phyloP scores from a whole-genome alignment of 2,797 vertebrate species.

The Myioborus melanocephalus region DNA sequence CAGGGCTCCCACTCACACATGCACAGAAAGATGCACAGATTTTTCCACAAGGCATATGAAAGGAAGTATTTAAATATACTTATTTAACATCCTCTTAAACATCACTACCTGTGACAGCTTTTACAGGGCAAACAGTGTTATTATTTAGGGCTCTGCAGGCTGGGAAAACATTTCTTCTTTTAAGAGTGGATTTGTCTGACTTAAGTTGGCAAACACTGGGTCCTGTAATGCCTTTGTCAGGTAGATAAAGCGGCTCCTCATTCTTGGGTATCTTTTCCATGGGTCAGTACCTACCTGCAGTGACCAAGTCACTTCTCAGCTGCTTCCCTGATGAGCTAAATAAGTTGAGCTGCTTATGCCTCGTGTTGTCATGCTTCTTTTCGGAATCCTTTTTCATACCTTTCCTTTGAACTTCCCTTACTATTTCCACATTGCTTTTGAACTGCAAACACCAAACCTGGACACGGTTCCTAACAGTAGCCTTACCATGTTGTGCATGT shows the following conservation, averaged over 20 bases:
- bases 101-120: background rate
- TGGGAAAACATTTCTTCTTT: background rate
- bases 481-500: background rate
- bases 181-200: constrained; percentile 12
- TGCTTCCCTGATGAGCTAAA: constrained; percentile 21
- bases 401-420: constrained; percentile 45
- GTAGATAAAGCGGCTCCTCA: background rate
- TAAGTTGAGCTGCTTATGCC: constrained; percentile 48
- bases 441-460: constrained; percentile 25
- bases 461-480: background rate
- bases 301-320: constrained; percentile 20
- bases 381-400: constrained; percentile 44
- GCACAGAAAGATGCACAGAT: background rate
- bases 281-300: constrained; percentile 13
- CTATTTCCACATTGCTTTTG: constrained; percentile 19
- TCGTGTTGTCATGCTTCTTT: constrained; percentile 13
- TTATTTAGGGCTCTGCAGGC: background rate
- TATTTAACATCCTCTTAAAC: background rate
- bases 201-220: background rate
- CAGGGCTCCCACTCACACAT: constrained; percentile 27
- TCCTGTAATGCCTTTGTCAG: constrained; percentile 5
- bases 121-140: background rate
- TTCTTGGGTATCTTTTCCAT: background rate
- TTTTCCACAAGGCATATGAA: background rate
- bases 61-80: constrained; percentile 7